A percentile compares a stretch with the other conserved stretches of the same genome.
Conservation (phyloP, 1,140 invertebrate species). For the Papilio polytes region DNA sequence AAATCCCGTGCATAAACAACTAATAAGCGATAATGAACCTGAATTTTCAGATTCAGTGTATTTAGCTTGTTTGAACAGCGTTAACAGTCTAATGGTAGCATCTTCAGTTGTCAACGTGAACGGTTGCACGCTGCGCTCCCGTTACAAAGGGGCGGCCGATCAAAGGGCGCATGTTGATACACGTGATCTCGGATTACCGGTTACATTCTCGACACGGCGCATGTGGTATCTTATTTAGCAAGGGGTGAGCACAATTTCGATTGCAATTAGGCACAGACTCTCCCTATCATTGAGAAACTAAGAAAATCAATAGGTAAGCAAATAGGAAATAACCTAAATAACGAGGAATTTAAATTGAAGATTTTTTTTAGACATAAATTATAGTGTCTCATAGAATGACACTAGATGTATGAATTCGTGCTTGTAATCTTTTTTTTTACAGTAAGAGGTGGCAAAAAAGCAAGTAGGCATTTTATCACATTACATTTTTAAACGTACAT, state of each 20-base stretch:
- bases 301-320: background rate
- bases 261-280: background rate
- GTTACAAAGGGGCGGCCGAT: slow-evolving; percentile 49
- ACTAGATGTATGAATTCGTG: no score
- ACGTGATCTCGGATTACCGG: slow-evolving; percentile 39
- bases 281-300: background rate
- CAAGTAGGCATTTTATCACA: no score
- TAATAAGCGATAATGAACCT: background rate
- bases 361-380: no score
- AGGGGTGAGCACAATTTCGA: slow-evolving; percentile 38
- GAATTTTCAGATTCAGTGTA: background rate
- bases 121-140: slow-evolving; percentile 43
- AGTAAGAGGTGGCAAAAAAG: no score
- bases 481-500: no score
- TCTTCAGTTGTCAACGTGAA: slow-evolving; percentile 41
- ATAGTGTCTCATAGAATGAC: no score
- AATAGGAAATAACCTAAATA: no score
- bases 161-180: slow-evolving; percentile 44
- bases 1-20: background rate
- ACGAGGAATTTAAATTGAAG: no score
- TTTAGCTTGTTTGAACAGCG: slow-evolving; percentile 13
- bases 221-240: slow-evolving; percentile 42
- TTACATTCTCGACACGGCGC: slow-evolving; percentile 41
- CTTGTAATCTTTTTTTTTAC: no score
- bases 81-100: slow-evolving; percentile 37